Evolutionary conservation across 2,888 invertebrate species (phyloP).

Genomic region (Drosophila siamana): DNA sequence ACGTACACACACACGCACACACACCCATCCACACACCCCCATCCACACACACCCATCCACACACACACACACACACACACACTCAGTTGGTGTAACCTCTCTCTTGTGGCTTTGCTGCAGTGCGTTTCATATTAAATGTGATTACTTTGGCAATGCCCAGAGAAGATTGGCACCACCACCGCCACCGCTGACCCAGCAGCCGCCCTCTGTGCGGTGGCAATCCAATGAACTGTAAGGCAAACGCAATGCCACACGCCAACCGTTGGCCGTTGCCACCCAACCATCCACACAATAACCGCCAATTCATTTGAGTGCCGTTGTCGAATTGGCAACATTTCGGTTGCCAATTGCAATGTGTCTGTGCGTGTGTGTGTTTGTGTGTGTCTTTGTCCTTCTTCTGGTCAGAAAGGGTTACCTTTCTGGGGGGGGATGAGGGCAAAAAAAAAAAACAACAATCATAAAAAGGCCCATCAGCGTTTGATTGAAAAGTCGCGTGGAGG

Average conservation of each 20-base stretch:
- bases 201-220: conserved; percentile 33
- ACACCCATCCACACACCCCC: conserved; percentile 25
- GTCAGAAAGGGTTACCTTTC: conserved; percentile 75
- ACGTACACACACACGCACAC: conserved; percentile 40
- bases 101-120: conserved; percentile 72
- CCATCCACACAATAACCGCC: conserved; percentile 66
- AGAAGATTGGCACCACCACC: conserved; percentile 65
- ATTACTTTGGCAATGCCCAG: conserved; percentile 76
- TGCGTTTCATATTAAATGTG: conserved; percentile 82
- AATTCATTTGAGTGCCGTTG: conserved; percentile 82
- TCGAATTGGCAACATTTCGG: conserved; percentile 79
- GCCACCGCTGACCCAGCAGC: neutral
- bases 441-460: conserved; percentile 47
- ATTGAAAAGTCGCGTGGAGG: conserved; percentile 67
- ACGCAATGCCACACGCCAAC: conserved; percentile 59
- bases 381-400: conserved; percentile 59
- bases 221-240: conserved; percentile 78
- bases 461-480: conserved; percentile 72
- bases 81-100: conserved; percentile 47
- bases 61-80: conserved; percentile 8
- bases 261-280: neutral
- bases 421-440: neutral
- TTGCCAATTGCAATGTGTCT: conserved; percentile 27
- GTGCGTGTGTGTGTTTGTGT: conserved; percentile 18
- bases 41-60: conserved; percentile 1